A percentile compares a stretch with the other conserved stretches of the same genome.
Conservation (phyloP, 2,888 invertebrate genomes). For the Malacosoma neustria region DNA sequence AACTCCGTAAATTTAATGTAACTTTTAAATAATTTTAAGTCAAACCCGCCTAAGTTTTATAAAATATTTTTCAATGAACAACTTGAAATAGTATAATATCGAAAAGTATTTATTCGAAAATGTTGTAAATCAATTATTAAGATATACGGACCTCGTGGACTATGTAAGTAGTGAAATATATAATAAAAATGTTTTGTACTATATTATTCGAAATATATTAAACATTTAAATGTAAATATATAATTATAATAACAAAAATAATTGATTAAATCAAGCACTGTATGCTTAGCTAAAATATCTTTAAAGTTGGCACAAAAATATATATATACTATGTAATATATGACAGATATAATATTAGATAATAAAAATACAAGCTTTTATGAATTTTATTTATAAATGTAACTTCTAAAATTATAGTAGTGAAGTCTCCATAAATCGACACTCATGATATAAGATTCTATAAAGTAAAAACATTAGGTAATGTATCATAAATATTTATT, state of each 20-base stretch:
- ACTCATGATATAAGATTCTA: no score
- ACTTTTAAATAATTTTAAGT: no score
- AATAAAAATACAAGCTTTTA: neutral
- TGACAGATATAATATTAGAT: neutral
- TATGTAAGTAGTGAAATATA: conserved; percentile 4
- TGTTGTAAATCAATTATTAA: neutral
- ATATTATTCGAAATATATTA: conserved; percentile 22
- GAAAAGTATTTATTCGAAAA: neutral
- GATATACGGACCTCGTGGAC: neutral
- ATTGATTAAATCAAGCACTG: conserved; percentile 18
- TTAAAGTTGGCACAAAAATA: conserved; percentile 18
- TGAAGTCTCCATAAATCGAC: no score
- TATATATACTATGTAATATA: conserved; percentile 12
- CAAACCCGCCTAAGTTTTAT: no score
- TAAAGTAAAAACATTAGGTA: no score
- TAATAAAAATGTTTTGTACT: conserved; percentile 59
- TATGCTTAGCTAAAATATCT: conserved; percentile 39
- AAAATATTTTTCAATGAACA: neutral
- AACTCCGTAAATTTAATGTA: no score
- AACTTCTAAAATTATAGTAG: no score
- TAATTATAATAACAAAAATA: conserved; percentile 15
- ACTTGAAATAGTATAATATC: neutral
- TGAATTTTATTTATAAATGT: no score
- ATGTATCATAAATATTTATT: no score
- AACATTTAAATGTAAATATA: conserved; percentile 28